Conservation (phyloP, 2,888 invertebrate species). For the Ochlodes sylvanus region DNA sequence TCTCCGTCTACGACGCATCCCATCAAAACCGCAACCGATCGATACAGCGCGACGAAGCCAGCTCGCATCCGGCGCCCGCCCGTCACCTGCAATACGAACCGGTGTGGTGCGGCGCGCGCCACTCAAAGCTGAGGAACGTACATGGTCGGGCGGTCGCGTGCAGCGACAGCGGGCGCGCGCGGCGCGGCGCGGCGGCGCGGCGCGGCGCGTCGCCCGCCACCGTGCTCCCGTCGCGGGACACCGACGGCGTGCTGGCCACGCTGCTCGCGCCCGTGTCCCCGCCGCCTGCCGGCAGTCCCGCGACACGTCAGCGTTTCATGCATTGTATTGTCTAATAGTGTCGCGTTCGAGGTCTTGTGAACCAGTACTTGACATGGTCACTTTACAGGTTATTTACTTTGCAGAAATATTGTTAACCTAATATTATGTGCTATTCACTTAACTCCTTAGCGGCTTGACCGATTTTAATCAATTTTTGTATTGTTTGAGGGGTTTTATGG, state of each 20-base stretch:
- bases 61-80: too few relatives aligned
- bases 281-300: conserved; percentile 38
- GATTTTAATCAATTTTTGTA: too few relatives aligned
- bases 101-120: conserved; percentile 17
- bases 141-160: conserved; percentile 54
- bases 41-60: background rate
- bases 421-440: too few relatives aligned
- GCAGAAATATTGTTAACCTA: too few relatives aligned
- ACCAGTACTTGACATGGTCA: too few relatives aligned
- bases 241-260: conserved; percentile 65
- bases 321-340: too few relatives aligned
- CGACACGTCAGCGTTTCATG: too few relatives aligned
- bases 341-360: too few relatives aligned
- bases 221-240: conserved; percentile 73
- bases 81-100: conserved; percentile 13
- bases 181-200: conserved; percentile 57
- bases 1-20: too few relatives aligned
- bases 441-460: too few relatives aligned
- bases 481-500: too few relatives aligned
- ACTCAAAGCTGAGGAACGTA: conserved; percentile 39
- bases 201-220: conserved; percentile 50
- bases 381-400: too few relatives aligned
- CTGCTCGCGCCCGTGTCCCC: conserved; percentile 53
- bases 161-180: conserved; percentile 58
- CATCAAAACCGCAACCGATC: background rate